Evolutionary conservation across 2,797 vertebrate genomes (phyloP).

Genomic region (Gobionotothen gibberifrons): DNA sequence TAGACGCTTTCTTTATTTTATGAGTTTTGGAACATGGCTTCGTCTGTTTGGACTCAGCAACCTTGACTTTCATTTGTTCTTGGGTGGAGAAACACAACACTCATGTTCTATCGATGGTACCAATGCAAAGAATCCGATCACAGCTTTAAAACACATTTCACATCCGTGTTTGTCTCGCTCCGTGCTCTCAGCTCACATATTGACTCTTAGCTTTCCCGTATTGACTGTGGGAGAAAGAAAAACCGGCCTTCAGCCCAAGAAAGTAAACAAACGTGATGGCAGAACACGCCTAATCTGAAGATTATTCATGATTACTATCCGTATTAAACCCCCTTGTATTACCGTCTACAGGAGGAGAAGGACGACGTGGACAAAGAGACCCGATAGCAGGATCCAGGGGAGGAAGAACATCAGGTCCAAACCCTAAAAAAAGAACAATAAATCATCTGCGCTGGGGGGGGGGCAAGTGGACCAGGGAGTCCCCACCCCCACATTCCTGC

Average conservation of each 20-base stretch:
- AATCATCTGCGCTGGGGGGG: constrained; percentile 22
- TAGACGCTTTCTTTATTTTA: not conserved
- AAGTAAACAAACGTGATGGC: constrained; percentile 12
- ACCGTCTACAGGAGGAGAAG: constrained; percentile 48
- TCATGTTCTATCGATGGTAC: not conserved
- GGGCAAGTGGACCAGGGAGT: constrained; percentile 3
- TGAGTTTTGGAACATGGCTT: not conserved
- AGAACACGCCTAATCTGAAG: not conserved
- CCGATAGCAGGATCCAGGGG: constrained; percentile 34
- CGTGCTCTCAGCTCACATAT: constrained; percentile 12
- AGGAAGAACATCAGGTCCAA: constrained; percentile 44
- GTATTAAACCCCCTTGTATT: constrained; percentile 1
- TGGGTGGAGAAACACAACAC: not conserved
- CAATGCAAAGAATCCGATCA: not conserved
- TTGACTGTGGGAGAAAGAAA: constrained; percentile 13
- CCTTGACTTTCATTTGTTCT: constrained; percentile 32
- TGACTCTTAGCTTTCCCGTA: constrained; percentile 33
- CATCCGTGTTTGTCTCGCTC: constrained; percentile 39
- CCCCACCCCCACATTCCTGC: not conserved
- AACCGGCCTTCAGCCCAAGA: not conserved
- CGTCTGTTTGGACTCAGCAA: not conserved
- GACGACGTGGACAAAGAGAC: constrained; percentile 51
- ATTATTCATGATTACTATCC: not conserved
- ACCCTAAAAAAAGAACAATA: constrained; percentile 12
- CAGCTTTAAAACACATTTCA: not conserved